phyloP scores from a whole-genome alignment of 2,888 invertebrate genomes.

The Beris chalybata region DNA sequence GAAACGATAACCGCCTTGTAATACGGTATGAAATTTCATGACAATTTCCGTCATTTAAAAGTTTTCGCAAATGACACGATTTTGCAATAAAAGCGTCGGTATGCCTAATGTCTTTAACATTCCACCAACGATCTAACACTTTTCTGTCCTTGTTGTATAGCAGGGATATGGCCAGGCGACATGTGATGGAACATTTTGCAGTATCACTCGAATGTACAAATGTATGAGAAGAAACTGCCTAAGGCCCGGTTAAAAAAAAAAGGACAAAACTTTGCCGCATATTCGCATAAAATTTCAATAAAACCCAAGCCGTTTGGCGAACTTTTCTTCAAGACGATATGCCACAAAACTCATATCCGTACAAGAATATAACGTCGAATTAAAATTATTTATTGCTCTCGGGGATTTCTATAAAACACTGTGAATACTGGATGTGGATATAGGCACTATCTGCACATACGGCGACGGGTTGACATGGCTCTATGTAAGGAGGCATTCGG shows the following conservation, averaged over 20 bases:
- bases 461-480: not conserved
- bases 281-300: slow-evolving; percentile 32
- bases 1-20: slow-evolving; percentile 19
- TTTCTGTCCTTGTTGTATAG: not conserved
- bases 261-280: slow-evolving; percentile 23
- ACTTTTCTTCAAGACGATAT: slow-evolving; percentile 22
- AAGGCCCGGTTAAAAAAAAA: not conserved
- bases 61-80: slow-evolving; percentile 37
- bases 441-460: not conserved
- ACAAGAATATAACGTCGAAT: slow-evolving; percentile 24
- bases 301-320: slow-evolving; percentile 22
- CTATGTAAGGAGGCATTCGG: not conserved
- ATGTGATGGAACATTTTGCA: too few relatives aligned
- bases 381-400: slow-evolving; percentile 31
- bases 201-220: too few relatives aligned
- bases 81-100: slow-evolving; percentile 28
- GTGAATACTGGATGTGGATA: not conserved
- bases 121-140: slow-evolving; percentile 3
- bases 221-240: not conserved
- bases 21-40: slow-evolving; percentile 32
- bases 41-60: slow-evolving; percentile 38
- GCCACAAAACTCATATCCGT: slow-evolving; percentile 23
- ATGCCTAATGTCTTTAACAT: slow-evolving; percentile 20
- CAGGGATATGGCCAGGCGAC: not conserved
- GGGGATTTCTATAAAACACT: slow-evolving; percentile 22